Percentiles rank a stretch among this genome's conserved stretches.
These are phyloP conservation scores for Drosophila testacea DNA, from an alignment of 2,888 invertebrate species.

Conservation along the genomic window DNA sequence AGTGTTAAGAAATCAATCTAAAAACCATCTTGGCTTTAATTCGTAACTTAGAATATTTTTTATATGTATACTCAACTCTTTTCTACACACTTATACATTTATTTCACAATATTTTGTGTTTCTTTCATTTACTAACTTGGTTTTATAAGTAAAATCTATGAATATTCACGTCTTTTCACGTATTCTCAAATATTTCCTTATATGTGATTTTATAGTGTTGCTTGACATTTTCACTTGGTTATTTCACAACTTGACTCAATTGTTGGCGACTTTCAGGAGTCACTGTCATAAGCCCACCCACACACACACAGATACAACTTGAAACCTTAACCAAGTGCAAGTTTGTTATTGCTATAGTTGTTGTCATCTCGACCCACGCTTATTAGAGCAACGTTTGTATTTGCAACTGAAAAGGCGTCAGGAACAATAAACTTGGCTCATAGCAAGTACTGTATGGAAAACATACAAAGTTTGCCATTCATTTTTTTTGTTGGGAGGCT, in stretches of 20 bases:
- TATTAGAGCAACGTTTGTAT: constrained; percentile 17
- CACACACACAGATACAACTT: constrained; percentile 8
- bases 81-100: background rate
- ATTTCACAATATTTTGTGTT: constrained; percentile 5
- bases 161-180: background rate
- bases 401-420: constrained; percentile 35
- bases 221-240: background rate
- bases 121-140: background rate
- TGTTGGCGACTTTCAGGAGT: constrained; percentile 24
- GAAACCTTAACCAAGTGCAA: constrained; percentile 26
- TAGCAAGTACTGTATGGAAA: constrained; percentile 8
- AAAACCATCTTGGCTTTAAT: no score
- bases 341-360: constrained; percentile 1
- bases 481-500: background rate
- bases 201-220: background rate
- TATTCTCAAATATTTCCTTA: constrained; percentile 5
- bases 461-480: constrained; percentile 36
- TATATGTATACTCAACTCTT: no score
- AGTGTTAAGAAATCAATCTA: no score
- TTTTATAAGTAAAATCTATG: background rate
- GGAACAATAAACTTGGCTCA: constrained; percentile 65
- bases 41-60: no score
- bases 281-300: constrained; percentile 16
- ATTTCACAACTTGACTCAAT: constrained; percentile 36
- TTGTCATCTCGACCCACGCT: constrained; percentile 31